Evolutionary conservation across 2,797 vertebrate species (phyloP), one percentile per base, ranked within the genome.

Genomic region (Schizopygopsis pylzovi): DNA sequence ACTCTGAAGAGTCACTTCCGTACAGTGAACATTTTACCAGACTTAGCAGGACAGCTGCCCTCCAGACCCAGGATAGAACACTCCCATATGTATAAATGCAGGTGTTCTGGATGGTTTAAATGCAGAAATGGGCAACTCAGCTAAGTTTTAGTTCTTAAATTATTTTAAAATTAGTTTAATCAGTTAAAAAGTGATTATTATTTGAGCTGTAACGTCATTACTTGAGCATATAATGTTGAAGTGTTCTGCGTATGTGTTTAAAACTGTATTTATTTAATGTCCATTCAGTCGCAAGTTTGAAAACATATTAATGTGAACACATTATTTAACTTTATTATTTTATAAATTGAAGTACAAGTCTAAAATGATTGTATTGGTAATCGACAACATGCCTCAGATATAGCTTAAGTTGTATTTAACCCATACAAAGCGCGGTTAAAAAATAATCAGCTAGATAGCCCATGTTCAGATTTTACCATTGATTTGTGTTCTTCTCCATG

Each of bases 371-470:
- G n/a, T 7, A 39, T 10, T 41, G 49, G 49, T 12, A 71, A 56
- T 71, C 1, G 0, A 71, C 22, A 82, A n/a, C 33, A 82, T 41
- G 37, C 15, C 67, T 43, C 37, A 82, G 20, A 59, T 1, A 52
- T 4, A 41, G 47, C 33, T 71, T 41, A 56, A 41, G 37, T 41
- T 81, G 47, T 7, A 39, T 71, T 81, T 61, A 77, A 78, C 68
- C 61, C 65, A 82, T 39, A 67, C 33, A 43, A 61, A 71, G 15
- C 8, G 18, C 33, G 43, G 76, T 86, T 61, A 45, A 28, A 75
- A 77, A 70, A 49, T 33, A 39, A 78, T 18, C 39, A 4, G 72
- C 25, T 76, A 77, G 72, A 68, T 39, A 65, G 16, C 20, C 12
- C 47, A 70, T 1, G 56, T 28, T 84, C 20, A 45, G 41, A 76